Evolutionary conservation across 2,888 invertebrate species (phyloP), one percentile per base, ranked within the genome.

Genomic region (Antheraea assamensis): DNA sequence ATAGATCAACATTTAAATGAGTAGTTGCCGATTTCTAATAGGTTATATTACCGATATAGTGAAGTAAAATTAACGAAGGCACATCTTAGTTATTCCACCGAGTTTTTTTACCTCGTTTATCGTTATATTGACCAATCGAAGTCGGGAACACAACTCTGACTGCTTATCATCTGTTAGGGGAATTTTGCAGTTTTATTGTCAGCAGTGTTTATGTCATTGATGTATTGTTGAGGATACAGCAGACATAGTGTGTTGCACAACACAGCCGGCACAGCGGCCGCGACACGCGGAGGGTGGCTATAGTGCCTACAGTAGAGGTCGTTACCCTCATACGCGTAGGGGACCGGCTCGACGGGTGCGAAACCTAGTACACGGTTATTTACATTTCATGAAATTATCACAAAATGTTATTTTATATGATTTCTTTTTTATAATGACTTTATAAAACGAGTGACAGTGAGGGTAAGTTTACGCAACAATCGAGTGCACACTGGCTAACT

Each of bases 251-350:
- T 61, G 17, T 64, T 64, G 61, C 61, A 30, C 17, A 64, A 64
- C 30, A 64, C n/a, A 5, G 61, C 17, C 27, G 27, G 27, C 52
- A 21, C 52, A 21, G 3, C 24, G 24, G 10, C n/a, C n/a, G 31
- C 52, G 52, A 27, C 71, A 27, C 30, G 49, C 71, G 30, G 71
- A 71, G 71, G 71, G 71, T 71, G 71, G 61, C 61, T 13, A 13
- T 64, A 64, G 1, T 64, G 61, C 61, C 61, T 64, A 30, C 61
- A 27, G 15, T 30, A 2, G 55, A 31, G 71, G 24, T 71, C 71
- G 71, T 71, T 71, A 71, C 71, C 71, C 71, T 55, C n/a, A 30
- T 19, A 27, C 24, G 52, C 30, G 47, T 27, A 21, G 19, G 71
- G 27, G 71, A 27, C 30, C 27, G 47, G 52, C 30, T 71, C 17